Evolutionary conservation across 2,113 vertebrate genomes (phyloP), one percentile per base, ranked within the genome.

Genomic region (Sinocyclocheilus maitianheensis): DNA sequence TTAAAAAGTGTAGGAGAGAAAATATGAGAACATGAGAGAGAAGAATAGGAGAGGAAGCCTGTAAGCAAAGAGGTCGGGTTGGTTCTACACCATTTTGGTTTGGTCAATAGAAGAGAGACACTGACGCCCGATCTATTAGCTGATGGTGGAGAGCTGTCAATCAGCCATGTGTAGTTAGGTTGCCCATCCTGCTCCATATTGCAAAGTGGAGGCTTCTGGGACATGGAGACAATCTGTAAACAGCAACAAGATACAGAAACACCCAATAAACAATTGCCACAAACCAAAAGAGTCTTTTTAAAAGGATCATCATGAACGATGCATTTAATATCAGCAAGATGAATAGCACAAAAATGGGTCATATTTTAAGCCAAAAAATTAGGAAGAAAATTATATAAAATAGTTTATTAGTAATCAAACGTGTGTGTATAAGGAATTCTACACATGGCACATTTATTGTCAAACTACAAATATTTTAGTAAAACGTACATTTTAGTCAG

Each of bases 171-270:
- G 93, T 92, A 92, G 85, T 58, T 84, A 80, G 84, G 88, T 87
- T 92, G 94, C 94, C 97, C 97, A 97, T 92, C 95, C 95, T 93
- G 96, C 83, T 77, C 82, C 62, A 96, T 94, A 95, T 95, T 87
- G 94, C 93, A 92, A 96, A 95, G 94, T 97, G 96, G 91, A 97
- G 96, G 62, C 71, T 51, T 81, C 67, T 65, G 81, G 55, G 55
- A 84, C 69, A 88, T 76, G 81, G 83, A 84, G 77, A 69, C 16
- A 80, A 84, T 81, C 58, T 89, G 79, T 81, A n/a, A 40, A 74
- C 71, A 46, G 71, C 20, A 86, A 71, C 43, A 63, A 83, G 84
- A 94, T 93, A 90, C 95, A 94, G 93, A 95, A 94, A 77, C 37
- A 24, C 10, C 18, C 6, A 83, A 16, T 75, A 24, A 53, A 46